Conservation (phyloP, 92 coral and sea anemone species). For the Actinostola sp. region DNA sequence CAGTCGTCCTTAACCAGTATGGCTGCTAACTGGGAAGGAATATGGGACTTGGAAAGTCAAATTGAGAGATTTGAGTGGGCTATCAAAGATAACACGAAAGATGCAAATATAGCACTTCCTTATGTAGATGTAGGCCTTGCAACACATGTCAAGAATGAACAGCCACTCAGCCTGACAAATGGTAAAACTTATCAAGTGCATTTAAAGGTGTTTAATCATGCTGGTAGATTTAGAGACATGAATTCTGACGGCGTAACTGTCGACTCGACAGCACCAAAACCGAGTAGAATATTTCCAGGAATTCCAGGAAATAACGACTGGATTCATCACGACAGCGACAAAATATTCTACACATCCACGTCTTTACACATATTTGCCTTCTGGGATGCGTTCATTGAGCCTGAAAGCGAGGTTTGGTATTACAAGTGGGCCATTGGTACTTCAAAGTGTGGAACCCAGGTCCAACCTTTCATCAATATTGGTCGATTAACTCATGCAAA, state of each 20-base stretch:
- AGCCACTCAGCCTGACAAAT: conserved; percentile 58
- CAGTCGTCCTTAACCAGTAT: conserved; percentile 75
- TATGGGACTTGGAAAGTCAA: conserved; percentile 96
- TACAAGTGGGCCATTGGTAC: conserved; percentile 97
- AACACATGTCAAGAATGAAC: conserved; percentile 76
- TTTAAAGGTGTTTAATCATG: conserved; percentile 68
- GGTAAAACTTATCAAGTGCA: conserved; percentile 79
- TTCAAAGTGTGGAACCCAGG: conserved; percentile 86
- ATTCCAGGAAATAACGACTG: conserved; percentile 50
- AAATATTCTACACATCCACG: conserved; percentile 64
- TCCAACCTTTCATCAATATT: conserved; percentile 88
- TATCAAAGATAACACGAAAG: conserved; percentile 61
- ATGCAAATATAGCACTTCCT: conserved; percentile 41
- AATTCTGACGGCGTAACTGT: conserved; percentile 87
- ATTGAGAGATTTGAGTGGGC: conserved; percentile 92
- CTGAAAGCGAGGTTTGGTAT: conserved; percentile 91
- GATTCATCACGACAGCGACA: conserved; percentile 57
- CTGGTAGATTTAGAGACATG: conserved; percentile 75
- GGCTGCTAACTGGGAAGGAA: conserved; percentile 97
- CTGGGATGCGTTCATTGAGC: conserved; percentile 80
- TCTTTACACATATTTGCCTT: conserved; percentile 60
- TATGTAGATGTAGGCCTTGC: conserved; percentile 81
- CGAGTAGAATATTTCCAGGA: conserved; percentile 68
- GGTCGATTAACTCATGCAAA: conserved; percentile 73
- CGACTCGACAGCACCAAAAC: conserved; percentile 80